Conservation (phyloP, 1,140 invertebrate genomes). For the Bemisia tabaci region DNA sequence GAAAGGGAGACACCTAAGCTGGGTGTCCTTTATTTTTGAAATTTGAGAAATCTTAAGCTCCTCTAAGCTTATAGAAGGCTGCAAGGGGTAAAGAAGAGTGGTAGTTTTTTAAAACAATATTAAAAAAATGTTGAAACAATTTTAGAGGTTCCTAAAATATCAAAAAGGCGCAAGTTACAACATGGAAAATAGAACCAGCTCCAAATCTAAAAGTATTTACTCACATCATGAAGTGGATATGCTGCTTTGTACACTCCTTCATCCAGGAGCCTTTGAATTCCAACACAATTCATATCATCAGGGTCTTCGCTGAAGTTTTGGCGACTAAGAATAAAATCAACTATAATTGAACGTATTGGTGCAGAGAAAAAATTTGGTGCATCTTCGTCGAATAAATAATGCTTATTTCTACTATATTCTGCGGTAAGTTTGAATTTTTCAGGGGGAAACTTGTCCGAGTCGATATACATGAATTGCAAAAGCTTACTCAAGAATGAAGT, state of each 20-base stretch:
- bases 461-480: slow-evolving; percentile 19
- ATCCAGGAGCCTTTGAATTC: slow-evolving; percentile 65
- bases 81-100: no score
- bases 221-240: slow-evolving; percentile 84
- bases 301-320: slow-evolving; percentile 57
- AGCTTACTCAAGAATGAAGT: slow-evolving; percentile 30
- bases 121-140: no score
- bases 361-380: slow-evolving; percentile 72
- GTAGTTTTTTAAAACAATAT: no score
- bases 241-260: slow-evolving; percentile 67
- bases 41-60: no score
- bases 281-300: slow-evolving; percentile 59
- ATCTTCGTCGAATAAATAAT: slow-evolving; percentile 53
- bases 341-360: slow-evolving; percentile 69
- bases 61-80: no score
- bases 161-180: no score
- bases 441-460: slow-evolving; percentile 13
- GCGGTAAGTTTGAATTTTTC: slow-evolving; percentile 14
- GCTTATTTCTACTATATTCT: slow-evolving; percentile 15
- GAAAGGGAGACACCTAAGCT: no score
- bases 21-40: no score
- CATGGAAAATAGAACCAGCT: no score
- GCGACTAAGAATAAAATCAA: slow-evolving; percentile 82
- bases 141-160: no score
- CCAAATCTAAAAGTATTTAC: no score